Evolutionary conservation across 2,888 invertebrate species (phyloP), one percentile per base, ranked within the genome.

Genomic region (Oegoconia quadripuncta): DNA sequence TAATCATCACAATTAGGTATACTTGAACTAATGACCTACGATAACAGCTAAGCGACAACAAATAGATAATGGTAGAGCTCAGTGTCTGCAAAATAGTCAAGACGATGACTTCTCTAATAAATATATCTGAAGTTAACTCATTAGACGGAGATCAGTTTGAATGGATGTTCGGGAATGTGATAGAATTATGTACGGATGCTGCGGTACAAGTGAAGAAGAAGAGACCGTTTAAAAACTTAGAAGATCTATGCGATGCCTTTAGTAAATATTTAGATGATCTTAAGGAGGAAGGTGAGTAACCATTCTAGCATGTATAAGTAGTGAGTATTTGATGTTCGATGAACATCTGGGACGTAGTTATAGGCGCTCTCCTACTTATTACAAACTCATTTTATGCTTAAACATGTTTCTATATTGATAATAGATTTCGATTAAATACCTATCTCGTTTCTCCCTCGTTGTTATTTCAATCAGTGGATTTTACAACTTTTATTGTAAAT

Each of bases 151-250:
- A 89, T 29, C 77, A 89, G 45, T 91, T 91, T 63, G 86, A 88
- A 44, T 74, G 79, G 58, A 67, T 89, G 37, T 92, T 92, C 60
- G 84, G 84, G 13, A 92, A 91, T 72, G 89, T 91, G n/a, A 88
- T 92, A 37, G 91, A 92, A 59, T 72, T 90, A 42, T 90, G 86
- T 57, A 74, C 86, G 6, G 84, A 84, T 42, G 90, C 90, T 14
- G 89, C 91, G 0, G 67, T 64, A 26, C 59, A 71, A 17, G 88
- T 90, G 18, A 76, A 80, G 41, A 67, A 71, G 30, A 69, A 75
- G 49, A 69, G 89, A 28, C 92, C 92, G 1, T 92, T 91, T 62
- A 41, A 59, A 20, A 75, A 67, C 50, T 59, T 81, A 14, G 64
- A 73, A 22, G 76, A 79, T 28, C 65, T 92, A n/a, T 88, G 88